These are phyloP conservation scores for Arctopsyche grandis DNA, from an alignment of 1,140 invertebrate genomes.

Conservation along the genomic window DNA sequence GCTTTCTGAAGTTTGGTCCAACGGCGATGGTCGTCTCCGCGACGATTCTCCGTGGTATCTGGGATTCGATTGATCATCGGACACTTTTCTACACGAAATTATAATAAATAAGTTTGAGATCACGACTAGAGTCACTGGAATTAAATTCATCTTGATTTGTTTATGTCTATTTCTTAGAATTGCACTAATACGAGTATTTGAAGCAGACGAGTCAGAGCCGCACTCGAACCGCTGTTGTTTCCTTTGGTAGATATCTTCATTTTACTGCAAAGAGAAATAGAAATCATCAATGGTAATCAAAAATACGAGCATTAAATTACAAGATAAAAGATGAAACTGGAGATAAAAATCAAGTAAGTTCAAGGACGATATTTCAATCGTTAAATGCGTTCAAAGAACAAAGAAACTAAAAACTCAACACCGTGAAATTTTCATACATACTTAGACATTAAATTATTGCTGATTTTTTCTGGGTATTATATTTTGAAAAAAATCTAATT, in stretches of 20 bases:
- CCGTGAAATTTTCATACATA: conserved; percentile 9
- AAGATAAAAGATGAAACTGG: background rate
- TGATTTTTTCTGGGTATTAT: background rate
- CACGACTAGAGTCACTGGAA: conserved; percentile 7
- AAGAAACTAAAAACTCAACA: conserved; percentile 13
- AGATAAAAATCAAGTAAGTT: background rate
- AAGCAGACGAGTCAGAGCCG: background rate
- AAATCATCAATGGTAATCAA: background rate
- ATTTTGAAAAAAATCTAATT: background rate
- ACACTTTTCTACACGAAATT: background rate
- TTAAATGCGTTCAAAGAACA: background rate
- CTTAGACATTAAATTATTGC: conserved; percentile 4
- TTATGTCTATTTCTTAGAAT: background rate
- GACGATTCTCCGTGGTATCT: background rate
- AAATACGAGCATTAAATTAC: background rate
- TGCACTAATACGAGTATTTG: background rate
- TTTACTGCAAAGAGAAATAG: background rate
- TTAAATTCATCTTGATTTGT: conserved; percentile 11
- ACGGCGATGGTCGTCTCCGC: conserved; percentile 34
- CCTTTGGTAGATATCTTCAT: background rate
- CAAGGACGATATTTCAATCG: conserved; percentile 6
- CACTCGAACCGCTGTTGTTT: background rate
- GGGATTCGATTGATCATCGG: background rate
- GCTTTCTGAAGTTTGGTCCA: conserved; percentile 48
- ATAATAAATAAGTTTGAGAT: conserved; percentile 9